A percentile compares a stretch with the other conserved stretches of the same genome.
phyloP scores from a whole-genome alignment of 2,797 vertebrate species.

The Catostomus latipinnis region DNA sequence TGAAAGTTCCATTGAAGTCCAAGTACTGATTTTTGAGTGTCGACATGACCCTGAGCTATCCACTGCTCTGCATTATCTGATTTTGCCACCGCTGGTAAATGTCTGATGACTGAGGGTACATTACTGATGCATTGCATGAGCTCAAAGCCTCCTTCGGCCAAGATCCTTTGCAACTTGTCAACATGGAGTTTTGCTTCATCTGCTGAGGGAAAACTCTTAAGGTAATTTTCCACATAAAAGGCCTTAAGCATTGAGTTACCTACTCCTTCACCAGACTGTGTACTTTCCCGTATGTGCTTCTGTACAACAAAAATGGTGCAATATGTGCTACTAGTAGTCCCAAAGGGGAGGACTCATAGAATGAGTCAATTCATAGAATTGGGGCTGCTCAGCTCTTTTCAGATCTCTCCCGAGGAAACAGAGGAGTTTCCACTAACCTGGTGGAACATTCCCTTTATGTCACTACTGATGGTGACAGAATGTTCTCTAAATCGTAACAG shows the following conservation, averaged over 20 bases:
- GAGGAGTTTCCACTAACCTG: neutral
- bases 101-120: neutral
- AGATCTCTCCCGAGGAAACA: no score
- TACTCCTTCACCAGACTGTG: no score
- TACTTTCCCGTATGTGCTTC: no score
- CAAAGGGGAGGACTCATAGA: no score
- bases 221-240: neutral
- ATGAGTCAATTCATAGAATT: no score
- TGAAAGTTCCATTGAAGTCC: neutral
- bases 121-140: neutral
- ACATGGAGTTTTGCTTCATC: neutral
- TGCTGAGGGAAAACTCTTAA: neutral
- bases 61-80: neutral
- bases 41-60: neutral
- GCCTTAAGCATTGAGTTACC: neutral
- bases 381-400: no score
- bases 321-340: no score
- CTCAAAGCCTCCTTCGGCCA: neutral
- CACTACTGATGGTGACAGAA: neutral
- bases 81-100: neutral
- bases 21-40: neutral
- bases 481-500: conserved; percentile 6
- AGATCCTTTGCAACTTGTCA: neutral
- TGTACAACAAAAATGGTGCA: no score
- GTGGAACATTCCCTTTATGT: neutral